Conservation (phyloP, 2,113 vertebrate species). For the Psilopsiagon aymara region DNA sequence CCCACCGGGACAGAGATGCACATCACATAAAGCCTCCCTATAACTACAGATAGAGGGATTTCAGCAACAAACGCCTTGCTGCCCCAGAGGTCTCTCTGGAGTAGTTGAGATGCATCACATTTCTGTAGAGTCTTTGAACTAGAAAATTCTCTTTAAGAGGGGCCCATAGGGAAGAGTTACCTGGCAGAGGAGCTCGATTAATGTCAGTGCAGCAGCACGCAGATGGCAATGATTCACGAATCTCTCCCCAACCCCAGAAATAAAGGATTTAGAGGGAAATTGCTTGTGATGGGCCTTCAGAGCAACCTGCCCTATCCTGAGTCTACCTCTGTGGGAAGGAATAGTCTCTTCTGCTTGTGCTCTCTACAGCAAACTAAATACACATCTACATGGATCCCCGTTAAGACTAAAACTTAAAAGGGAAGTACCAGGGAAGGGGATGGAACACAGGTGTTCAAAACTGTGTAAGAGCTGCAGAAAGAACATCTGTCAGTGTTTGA, state of each 20-base stretch:
- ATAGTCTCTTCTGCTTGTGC: not conserved
- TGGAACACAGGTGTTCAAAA: not conserved
- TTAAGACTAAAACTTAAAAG: not conserved
- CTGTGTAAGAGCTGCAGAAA: not conserved
- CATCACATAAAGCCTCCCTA: not conserved
- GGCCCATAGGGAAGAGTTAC: not conserved
- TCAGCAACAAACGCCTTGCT: not conserved
- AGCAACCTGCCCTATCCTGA: not conserved
- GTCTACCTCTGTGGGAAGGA: not conserved
- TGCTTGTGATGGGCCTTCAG: not conserved
- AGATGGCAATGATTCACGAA: not conserved
- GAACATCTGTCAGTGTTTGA: not conserved
- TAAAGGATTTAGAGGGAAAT: not conserved
- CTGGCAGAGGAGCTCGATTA: not conserved
- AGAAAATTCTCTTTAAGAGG: not conserved
- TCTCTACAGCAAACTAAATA: not conserved
- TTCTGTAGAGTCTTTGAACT: not conserved
- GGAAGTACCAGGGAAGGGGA: not conserved
- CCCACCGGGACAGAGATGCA: not conserved
- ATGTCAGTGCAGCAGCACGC: not conserved
- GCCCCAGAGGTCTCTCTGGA: not conserved
- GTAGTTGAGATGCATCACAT: not conserved
- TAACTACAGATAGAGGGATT: not conserved
- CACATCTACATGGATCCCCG: fast-evolving
- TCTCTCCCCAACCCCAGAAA: fast-evolving